phyloP scores from a whole-genome alignment of 2,797 vertebrate genomes.

The Tangara arthus region DNA sequence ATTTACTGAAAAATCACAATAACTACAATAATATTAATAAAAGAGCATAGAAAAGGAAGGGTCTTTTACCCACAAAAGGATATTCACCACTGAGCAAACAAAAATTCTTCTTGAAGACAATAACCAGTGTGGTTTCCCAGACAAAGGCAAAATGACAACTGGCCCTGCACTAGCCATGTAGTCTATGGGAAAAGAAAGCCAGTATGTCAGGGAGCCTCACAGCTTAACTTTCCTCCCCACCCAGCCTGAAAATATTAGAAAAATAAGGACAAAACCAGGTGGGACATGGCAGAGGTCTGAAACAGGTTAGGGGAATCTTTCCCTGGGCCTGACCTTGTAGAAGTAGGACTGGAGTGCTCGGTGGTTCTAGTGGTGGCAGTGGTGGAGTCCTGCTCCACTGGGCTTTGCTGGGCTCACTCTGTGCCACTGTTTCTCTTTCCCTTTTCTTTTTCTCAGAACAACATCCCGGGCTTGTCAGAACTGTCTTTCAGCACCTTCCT shows the following conservation, averaged over 20 bases:
- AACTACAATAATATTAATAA: neutral
- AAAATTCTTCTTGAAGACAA: neutral
- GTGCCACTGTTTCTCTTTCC: accelerated
- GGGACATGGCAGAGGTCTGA: neutral
- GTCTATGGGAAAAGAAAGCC: neutral
- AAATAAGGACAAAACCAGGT: neutral
- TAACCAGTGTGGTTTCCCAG: neutral
- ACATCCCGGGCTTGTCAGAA: neutral
- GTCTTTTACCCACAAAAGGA: neutral
- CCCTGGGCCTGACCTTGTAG: neutral
- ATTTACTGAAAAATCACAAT: neutral
- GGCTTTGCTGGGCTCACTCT: neutral
- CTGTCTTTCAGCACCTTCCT: neutral
- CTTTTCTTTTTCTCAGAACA: too few relatives aligned
- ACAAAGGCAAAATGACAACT: neutral
- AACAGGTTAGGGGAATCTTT: neutral
- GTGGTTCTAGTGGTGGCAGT: too few relatives aligned
- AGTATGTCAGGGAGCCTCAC: accelerated
- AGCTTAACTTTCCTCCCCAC: neutral
- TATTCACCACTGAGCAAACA: neutral
- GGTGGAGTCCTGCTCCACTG: accelerated
- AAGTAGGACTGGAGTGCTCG: accelerated
- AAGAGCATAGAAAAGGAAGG: neutral
- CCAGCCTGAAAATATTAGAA: neutral
- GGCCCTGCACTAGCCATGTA: neutral